Base-by-base conservation (phyloP, 2,113 vertebrate species). In the Oxyruncus cristatus region DNA sequence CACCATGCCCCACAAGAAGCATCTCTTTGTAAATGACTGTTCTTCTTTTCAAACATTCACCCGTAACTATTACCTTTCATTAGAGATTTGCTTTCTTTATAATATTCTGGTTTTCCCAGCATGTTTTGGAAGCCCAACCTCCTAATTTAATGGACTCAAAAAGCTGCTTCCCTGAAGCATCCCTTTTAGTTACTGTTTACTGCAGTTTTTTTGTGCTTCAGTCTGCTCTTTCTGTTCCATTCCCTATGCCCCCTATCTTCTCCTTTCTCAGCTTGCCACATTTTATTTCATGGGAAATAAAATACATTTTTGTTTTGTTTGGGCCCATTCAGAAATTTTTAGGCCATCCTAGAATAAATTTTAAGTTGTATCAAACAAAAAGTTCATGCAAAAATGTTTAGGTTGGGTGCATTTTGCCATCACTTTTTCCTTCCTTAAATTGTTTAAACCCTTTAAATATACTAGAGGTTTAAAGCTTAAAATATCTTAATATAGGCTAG, bases 401-500 rank as follows among this genome's bases (percentile, higher is more conserved):
- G 24, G 66, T 91, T 58, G 73, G 15, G 24, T 92, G 28, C 50
- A 10, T 95, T 91, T 93, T 94, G 26, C 46, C 37, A 67, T 23
- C 14, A 39, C 52, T 53, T 62, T 52, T 61, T 46, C 53, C 42
- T 66, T 86, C n/a, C 37, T 75, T 84, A 92, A 92, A 66, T 86
- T 56, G 55, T 86, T 89, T 81, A 83, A 96, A 96, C 94, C 85
- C 86, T 74, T 92, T 96, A 85, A 92, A 87, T 77, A 65, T 95
- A 70, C 50, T 83, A 63, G 58, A 72, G 21, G 67, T 95, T 96
- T 95, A 91, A 78, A 93, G 84, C 71, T 95, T 95, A 96, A 95
- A 97, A 92, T 90, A 85, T 92, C 86, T 93, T 93, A 95, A 89
- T 93, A 73, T 49, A 74, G 59, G 66, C 82, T 89, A 61, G 76